Conservation (phyloP, 2,888 invertebrate species). For the Drosophila meridionalis region DNA sequence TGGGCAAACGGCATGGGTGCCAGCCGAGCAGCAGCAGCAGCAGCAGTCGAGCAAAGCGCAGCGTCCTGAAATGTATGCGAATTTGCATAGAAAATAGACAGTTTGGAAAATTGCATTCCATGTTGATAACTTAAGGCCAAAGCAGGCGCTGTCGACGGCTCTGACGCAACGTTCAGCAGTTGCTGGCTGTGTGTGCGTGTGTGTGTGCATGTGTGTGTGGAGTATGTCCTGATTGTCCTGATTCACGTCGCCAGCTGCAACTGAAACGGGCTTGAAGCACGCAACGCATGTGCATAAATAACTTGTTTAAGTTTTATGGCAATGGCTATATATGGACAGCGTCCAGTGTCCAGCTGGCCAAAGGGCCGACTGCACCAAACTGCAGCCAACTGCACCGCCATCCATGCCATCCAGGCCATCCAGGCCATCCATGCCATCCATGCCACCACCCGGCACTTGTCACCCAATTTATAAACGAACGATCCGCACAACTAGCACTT, state of each 20-base stretch:
- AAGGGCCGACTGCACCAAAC: neutral
- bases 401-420: slow-evolving; percentile 1
- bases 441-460: slow-evolving; percentile 48
- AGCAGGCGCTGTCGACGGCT: slow-evolving; percentile 40
- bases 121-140: slow-evolving; percentile 79
- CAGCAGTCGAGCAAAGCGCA: slow-evolving; percentile 31
- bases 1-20: neutral
- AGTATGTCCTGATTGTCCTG: slow-evolving; percentile 29
- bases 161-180: slow-evolving; percentile 30
- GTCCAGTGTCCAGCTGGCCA: slow-evolving; percentile 21
- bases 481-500: slow-evolving; percentile 43
- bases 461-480: slow-evolving; percentile 68
- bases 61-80: slow-evolving; percentile 70
- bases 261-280: slow-evolving; percentile 64
- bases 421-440: slow-evolving; percentile 15
- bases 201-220: slow-evolving; percentile 2
- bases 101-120: slow-evolving; percentile 80
- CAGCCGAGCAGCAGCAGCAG: slow-evolving; percentile 4
- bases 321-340: slow-evolving; percentile 40
- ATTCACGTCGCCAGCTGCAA: slow-evolving; percentile 59
- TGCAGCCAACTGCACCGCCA: neutral
- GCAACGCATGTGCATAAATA: slow-evolving; percentile 77
- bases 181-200: neutral
- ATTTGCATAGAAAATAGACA: slow-evolving; percentile 80
- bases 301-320: slow-evolving; percentile 78